Percentiles rank a stretch among this genome's conserved stretches.
phyloP scores from a whole-genome alignment of 1,140 invertebrate genomes.

The Leptoteleia sp. region DNA sequence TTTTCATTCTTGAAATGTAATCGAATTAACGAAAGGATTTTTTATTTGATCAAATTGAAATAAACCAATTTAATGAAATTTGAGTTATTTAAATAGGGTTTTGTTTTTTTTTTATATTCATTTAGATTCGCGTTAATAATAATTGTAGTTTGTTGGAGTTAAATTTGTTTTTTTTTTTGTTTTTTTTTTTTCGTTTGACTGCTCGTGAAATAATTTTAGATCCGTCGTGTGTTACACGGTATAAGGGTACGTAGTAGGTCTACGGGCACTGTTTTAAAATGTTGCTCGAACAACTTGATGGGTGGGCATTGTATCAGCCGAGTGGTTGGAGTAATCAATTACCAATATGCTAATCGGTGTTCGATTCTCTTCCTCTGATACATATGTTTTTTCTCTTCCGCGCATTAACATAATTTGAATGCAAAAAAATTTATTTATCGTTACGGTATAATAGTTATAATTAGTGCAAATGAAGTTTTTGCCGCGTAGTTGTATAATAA shows the following conservation, averaged over 20 bases:
- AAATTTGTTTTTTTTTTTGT: too few species aligned
- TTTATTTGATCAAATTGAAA: too few species aligned
- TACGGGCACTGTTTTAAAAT: slow-evolving; percentile 24
- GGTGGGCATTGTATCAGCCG: slow-evolving; percentile 46
- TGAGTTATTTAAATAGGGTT: too few species aligned
- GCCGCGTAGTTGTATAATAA: too few species aligned
- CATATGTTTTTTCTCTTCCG: slow-evolving; percentile 16
- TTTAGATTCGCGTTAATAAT: too few species aligned
- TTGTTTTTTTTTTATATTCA: too few species aligned
- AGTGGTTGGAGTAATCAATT: slow-evolving; percentile 46
- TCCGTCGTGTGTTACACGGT: not conserved
- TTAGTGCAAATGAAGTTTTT: not conserved
- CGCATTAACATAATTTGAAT: slow-evolving; percentile 12
- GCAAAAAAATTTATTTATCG: not conserved
- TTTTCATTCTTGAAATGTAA: too few species aligned
- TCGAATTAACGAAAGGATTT: too few species aligned
- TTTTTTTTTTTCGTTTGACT: too few species aligned
- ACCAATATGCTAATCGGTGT: slow-evolving; percentile 48
- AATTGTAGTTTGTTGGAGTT: too few species aligned
- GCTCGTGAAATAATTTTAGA: slow-evolving; percentile 1
- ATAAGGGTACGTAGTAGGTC: not conserved
- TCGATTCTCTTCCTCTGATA: slow-evolving; percentile 36
- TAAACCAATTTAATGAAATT: too few species aligned
- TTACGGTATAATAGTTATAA: not conserved
- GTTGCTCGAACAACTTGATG: slow-evolving; percentile 21